Conservation (phyloP, 2,113 vertebrate genomes). For the Collichthys lucidus region DNA sequence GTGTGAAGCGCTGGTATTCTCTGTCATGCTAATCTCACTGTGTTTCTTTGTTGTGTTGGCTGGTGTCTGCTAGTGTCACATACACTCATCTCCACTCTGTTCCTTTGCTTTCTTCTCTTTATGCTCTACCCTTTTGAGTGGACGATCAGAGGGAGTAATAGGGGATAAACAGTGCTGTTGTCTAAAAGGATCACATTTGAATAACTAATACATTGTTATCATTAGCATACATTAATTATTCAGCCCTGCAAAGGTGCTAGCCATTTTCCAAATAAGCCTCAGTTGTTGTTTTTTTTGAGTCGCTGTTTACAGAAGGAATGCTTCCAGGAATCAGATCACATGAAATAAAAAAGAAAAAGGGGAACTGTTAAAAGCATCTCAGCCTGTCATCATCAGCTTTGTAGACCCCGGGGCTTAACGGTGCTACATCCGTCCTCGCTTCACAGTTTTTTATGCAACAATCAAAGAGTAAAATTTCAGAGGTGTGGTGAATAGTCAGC, state of each 20-base stretch:
- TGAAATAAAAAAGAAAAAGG: slow-evolving; percentile 65
- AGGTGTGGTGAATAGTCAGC: slow-evolving; percentile 38
- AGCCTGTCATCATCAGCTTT: slow-evolving; percentile 45
- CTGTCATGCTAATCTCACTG: slow-evolving; percentile 81
- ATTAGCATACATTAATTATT: slow-evolving; percentile 81
- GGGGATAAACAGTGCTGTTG: slow-evolving; percentile 82
- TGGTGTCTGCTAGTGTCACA: slow-evolving; percentile 75
- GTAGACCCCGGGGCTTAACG: slow-evolving; percentile 51
- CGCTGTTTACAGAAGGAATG: slow-evolving; percentile 72
- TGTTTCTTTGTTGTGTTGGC: slow-evolving; percentile 75
- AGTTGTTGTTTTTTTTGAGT: slow-evolving; percentile 55
- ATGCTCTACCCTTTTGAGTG: slow-evolving; percentile 70
- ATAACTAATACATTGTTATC: slow-evolving; percentile 79
- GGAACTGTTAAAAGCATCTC: slow-evolving; percentile 61
- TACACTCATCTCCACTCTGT: slow-evolving; percentile 68
- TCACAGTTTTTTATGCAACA: slow-evolving; percentile 28
- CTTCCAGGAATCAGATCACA: slow-evolving; percentile 74
- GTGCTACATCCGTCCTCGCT: slow-evolving; percentile 20
- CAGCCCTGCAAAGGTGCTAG: slow-evolving; percentile 72
- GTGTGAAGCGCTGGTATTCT: slow-evolving; percentile 74
- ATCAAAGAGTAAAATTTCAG: slow-evolving; percentile 49
- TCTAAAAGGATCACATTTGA: slow-evolving; percentile 83
- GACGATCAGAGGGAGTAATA: slow-evolving; percentile 78
- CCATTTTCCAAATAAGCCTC: slow-evolving; percentile 69
- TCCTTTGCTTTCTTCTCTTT: slow-evolving; percentile 75